Conservation (phyloP, 2,113 vertebrate genomes). For the Hippocampus mohnikei region DNA sequence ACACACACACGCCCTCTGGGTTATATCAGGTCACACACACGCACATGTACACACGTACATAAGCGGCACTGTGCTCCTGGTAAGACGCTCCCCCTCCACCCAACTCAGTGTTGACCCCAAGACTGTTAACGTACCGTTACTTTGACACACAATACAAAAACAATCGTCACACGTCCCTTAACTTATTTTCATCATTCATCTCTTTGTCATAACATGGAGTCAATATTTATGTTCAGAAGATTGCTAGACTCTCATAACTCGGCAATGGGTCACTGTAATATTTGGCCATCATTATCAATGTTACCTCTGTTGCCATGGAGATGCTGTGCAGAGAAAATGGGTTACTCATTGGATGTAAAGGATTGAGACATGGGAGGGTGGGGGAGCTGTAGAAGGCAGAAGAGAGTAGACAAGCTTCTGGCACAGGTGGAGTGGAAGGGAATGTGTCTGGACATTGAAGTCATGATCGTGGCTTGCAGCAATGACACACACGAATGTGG, state of each 20-base stretch:
- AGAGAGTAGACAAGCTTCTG: conserved; percentile 38
- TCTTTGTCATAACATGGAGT: conserved; percentile 3
- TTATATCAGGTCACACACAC: conserved; percentile 25
- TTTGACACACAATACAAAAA: neutral
- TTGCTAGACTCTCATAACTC: neutral
- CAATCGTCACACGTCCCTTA: neutral
- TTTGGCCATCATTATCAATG: neutral
- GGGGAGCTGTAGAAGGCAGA: conserved; percentile 1
- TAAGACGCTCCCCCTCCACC: conserved; percentile 15
- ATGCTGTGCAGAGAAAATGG: conserved; percentile 48
- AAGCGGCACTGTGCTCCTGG: neutral
- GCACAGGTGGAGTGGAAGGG: conserved; percentile 69
- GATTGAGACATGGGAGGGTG: conserved; percentile 36
- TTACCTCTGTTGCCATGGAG: conserved; percentile 44
- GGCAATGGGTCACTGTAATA: neutral
- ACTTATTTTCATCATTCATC: conserved; percentile 19
- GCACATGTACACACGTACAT: conserved; percentile 7
- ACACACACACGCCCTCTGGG: conserved; percentile 44
- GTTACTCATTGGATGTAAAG: conserved; percentile 45
- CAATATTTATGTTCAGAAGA: neutral
- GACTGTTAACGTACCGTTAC: neutral
- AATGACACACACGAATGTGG: conserved; percentile 24
- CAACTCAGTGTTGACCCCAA: conserved; percentile 2
- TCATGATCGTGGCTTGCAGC: conserved; percentile 50
- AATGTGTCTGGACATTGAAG: conserved; percentile 67